Conservation (phyloP, 2,113 vertebrate species). For the Zosterops hypoxanthus region DNA sequence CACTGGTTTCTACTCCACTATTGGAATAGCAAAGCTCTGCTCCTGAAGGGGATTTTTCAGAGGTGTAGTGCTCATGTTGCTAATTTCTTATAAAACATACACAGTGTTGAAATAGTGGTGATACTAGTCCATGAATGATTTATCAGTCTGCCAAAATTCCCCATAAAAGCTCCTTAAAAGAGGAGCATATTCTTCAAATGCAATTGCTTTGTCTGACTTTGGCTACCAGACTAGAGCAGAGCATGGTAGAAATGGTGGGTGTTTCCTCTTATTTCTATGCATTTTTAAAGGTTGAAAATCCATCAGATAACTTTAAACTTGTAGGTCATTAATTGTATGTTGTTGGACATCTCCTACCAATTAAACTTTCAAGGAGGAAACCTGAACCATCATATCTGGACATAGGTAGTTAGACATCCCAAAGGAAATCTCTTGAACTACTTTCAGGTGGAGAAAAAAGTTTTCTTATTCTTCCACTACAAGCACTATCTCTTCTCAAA, state of each 20-base stretch:
- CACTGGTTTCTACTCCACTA: not conserved
- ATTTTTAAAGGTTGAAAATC: not conserved
- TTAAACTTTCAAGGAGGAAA: not conserved
- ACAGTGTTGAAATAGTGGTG: not conserved
- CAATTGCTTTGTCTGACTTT: accelerated
- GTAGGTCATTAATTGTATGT: not conserved
- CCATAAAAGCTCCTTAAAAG: not conserved
- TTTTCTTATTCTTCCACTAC: not conserved
- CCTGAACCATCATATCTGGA: not conserved
- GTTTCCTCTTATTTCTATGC: not conserved
- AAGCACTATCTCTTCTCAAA: not conserved
- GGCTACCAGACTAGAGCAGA: not conserved
- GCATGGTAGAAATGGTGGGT: accelerated
- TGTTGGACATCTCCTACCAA: not conserved
- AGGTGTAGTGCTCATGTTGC: accelerated
- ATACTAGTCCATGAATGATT: not conserved
- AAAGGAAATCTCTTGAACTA: not conserved
- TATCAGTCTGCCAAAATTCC: not conserved
- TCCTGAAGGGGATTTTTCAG: not conserved
- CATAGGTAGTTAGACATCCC: accelerated
- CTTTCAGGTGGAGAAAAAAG: not conserved
- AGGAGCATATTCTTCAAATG: not conserved
- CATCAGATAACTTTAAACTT: not conserved
- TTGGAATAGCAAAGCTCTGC: not conserved
- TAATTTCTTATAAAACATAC: not conserved